Evolutionary conservation across 2,797 vertebrate genomes (phyloP).

Genomic region (Acipenser ruthenus): DNA sequence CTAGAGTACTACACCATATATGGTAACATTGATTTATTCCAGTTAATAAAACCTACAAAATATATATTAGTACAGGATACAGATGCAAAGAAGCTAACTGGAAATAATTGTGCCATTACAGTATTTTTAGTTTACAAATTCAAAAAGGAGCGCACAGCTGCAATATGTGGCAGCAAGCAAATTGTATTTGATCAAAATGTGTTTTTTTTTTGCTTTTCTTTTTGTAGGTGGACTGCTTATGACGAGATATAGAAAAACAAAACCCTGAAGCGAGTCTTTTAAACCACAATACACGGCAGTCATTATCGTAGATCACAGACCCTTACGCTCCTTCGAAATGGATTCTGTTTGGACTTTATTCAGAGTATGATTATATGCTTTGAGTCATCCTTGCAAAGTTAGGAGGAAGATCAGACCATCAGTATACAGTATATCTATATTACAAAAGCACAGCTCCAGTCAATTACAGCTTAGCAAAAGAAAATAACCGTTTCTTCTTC

Average conservation of each 20-base stretch:
- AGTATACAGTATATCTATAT: not conserved
- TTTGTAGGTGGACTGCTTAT: not conserved
- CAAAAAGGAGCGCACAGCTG: not conserved
- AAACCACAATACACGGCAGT: not conserved
- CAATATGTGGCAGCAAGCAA: not conserved
- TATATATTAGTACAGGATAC: too few relatives aligned
- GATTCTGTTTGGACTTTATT: not conserved
- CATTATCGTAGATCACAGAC: not conserved
- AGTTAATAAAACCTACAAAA: too few relatives aligned
- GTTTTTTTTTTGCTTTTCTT: not conserved
- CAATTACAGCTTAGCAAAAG: too few relatives aligned
- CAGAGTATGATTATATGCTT: not conserved
- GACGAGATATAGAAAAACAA: not conserved
- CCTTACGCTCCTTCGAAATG: not conserved
- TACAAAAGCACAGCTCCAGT: too few relatives aligned
- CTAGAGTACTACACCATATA: too few relatives aligned
- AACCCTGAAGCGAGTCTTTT: not conserved
- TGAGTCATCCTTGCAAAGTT: not conserved
- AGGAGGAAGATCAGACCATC: not conserved
- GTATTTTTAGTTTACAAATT: too few relatives aligned
- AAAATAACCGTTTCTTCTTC: too few relatives aligned
- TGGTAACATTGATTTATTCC: too few relatives aligned
- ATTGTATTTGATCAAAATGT: not conserved
- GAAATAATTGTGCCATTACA: too few relatives aligned
- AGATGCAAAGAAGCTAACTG: too few relatives aligned